A percentile compares a stretch with the other conserved stretches of the same genome.
Evolutionary conservation across 2,113 vertebrate genomes (phyloP).

Genomic region (Neogale vison): DNA sequence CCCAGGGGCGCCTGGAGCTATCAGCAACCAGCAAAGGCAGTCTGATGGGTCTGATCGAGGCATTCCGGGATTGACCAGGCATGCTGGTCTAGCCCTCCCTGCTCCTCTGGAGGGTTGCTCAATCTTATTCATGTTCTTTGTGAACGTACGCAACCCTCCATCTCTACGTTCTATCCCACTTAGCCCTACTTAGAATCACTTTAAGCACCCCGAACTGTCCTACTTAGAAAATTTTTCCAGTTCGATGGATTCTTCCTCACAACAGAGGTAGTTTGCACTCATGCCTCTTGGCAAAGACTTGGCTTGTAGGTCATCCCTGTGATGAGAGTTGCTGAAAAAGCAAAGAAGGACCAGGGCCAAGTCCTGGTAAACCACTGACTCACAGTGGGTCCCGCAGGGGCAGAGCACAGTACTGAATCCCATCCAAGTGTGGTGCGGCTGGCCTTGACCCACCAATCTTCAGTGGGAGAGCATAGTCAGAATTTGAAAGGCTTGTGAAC

Average conservation of each 20-base stretch:
- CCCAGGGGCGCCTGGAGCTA: not conserved
- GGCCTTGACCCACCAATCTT: not conserved
- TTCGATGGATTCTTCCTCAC: not conserved
- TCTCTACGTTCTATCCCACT: not conserved
- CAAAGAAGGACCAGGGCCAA: slow-evolving; percentile 19
- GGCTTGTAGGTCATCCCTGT: not conserved
- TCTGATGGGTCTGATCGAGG: not conserved
- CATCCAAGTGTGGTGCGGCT: not conserved
- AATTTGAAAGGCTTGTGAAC: not conserved
- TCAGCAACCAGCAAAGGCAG: not conserved
- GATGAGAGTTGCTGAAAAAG: not conserved
- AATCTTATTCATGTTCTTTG: not conserved
- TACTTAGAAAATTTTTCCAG: not conserved
- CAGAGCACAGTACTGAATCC: not conserved
- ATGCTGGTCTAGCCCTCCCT: not conserved
- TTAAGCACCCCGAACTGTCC: not conserved
- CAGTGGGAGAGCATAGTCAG: not conserved
- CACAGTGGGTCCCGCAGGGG: not conserved
- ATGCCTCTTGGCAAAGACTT: not conserved
- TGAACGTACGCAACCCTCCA: not conserved
- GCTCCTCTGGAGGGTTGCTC: not conserved
- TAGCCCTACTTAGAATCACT: not conserved
- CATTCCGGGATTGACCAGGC: not conserved
- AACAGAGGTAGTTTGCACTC: not conserved
- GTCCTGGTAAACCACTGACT: not conserved